phyloP scores from a whole-genome alignment of 2,113 vertebrate genomes.

The Anser brachyrhynchus region DNA sequence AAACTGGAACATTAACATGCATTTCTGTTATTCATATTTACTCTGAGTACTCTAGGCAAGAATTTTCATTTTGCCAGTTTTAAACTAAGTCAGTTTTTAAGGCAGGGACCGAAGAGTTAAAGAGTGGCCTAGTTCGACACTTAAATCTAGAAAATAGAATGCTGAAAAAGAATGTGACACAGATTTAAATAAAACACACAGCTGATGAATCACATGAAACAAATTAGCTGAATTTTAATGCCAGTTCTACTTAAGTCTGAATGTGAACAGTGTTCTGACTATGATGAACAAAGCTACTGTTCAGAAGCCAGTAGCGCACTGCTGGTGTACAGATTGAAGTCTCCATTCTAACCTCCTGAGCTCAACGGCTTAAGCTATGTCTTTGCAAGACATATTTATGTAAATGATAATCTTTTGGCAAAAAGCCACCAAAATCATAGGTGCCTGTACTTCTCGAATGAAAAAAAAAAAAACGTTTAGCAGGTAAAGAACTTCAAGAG shows the following conservation, averaged over 20 bases:
- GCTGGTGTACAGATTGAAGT: conserved; percentile 73
- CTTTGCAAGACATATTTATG: conserved; percentile 75
- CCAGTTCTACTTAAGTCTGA: conserved; percentile 74
- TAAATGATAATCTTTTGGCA: conserved; percentile 76
- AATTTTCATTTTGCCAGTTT: neutral
- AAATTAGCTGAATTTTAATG: conserved; percentile 74
- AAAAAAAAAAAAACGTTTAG: conserved; percentile 65
- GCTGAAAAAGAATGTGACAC: conserved; percentile 66
- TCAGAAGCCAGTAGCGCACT: conserved; percentile 69
- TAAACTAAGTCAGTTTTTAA: neutral
- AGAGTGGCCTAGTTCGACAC: conserved; percentile 48
- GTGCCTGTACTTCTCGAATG: conserved; percentile 69
- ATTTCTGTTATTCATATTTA: neutral
- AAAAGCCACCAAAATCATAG: conserved; percentile 59
- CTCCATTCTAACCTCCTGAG: conserved; percentile 69
- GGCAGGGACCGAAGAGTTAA: conserved; percentile 66
- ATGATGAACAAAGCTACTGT: conserved; percentile 66
- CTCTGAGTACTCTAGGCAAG: neutral
- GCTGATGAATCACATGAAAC: conserved; percentile 84
- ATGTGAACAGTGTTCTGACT: conserved; percentile 69
- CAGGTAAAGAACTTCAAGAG: conserved; percentile 58
- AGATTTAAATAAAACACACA: conserved; percentile 78
- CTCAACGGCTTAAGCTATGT: conserved; percentile 60
- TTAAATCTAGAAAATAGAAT: conserved; percentile 55
- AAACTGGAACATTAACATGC: neutral